Evolutionary conservation across 2,888 invertebrate species (phyloP).

Genomic region (Ophion ventricosus): DNA sequence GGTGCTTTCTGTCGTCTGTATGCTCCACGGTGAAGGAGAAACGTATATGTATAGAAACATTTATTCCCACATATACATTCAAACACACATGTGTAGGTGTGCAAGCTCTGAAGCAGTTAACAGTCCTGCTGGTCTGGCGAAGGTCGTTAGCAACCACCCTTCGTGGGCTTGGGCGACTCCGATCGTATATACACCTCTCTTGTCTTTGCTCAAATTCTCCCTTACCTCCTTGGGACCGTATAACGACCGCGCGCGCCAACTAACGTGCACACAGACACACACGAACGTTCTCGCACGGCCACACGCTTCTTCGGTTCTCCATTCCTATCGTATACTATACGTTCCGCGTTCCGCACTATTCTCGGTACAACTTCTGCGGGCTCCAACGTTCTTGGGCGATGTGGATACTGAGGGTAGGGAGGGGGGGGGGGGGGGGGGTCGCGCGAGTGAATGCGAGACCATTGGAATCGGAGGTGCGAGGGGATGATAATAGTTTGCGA

Average conservation of each 20-base stretch:
- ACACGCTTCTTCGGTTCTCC: slow-evolving; percentile 44
- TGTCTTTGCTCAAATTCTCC: slow-evolving; percentile 57
- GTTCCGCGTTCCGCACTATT: slow-evolving; percentile 18
- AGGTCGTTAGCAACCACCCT: slow-evolving; percentile 80
- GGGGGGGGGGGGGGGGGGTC: too few species aligned
- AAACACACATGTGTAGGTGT: neutral
- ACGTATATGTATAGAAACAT: slow-evolving; percentile 5
- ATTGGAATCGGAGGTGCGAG: slow-evolving; percentile 56
- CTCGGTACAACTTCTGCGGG: slow-evolving; percentile 52
- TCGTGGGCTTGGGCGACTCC: slow-evolving; percentile 58
- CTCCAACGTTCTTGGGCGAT: slow-evolving; percentile 25
- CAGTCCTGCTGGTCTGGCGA: slow-evolving; percentile 78
- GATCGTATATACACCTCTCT: slow-evolving; percentile 30
- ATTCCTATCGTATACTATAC: slow-evolving; percentile 36
- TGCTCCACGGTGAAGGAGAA: slow-evolving; percentile 7
- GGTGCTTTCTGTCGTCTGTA: slow-evolving; percentile 41
- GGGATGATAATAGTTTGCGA: slow-evolving; percentile 61
- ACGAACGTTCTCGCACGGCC: slow-evolving; percentile 14
- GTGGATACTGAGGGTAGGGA: slow-evolving; percentile 51
- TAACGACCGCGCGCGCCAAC: slow-evolving; percentile 55
- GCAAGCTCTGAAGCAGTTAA: slow-evolving; percentile 76
- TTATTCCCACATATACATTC: neutral
- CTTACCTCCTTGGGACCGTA: slow-evolving; percentile 36
- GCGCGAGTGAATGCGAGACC: slow-evolving; percentile 24
- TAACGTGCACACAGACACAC: slow-evolving; percentile 44